These are phyloP conservation scores for Pseudoatta argentina DNA, from an alignment of 1,140 invertebrate genomes.

Conservation along the genomic window DNA sequence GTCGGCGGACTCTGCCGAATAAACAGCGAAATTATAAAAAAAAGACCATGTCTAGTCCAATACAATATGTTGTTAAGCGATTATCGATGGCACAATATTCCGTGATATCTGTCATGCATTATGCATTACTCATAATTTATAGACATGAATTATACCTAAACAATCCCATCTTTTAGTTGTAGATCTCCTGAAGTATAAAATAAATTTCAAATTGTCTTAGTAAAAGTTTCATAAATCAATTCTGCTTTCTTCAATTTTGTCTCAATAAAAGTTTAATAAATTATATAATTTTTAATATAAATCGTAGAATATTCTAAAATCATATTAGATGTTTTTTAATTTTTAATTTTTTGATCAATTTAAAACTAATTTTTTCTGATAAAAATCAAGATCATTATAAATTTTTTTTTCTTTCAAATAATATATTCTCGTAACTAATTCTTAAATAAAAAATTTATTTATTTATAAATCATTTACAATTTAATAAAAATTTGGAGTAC, in stretches of 20 bases:
- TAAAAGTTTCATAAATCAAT: background rate
- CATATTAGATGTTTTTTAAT: background rate
- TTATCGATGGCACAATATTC: slow-evolving; percentile 37
- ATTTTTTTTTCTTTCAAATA: background rate
- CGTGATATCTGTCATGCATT: slow-evolving; percentile 29
- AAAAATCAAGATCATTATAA: background rate
- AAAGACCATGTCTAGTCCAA: slow-evolving; percentile 32
- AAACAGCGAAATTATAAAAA: slow-evolving; percentile 52
- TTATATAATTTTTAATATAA: no score
- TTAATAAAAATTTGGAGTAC: background rate
- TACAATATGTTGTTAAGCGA: slow-evolving; percentile 41
- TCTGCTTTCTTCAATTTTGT: no score
- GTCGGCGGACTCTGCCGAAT: slow-evolving; percentile 44
- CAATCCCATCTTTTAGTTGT: background rate
- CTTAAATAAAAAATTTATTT: no score
- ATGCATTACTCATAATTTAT: slow-evolving; percentile 2
- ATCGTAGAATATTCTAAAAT: background rate
- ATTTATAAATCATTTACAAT: no score
- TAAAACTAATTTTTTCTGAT: background rate
- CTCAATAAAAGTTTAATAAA: no score
- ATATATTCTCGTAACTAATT: no score
- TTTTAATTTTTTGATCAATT: background rate
- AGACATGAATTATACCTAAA: background rate
- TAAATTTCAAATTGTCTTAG: background rate
- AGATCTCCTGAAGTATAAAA: no score